Percentiles rank a stretch among this genome's conserved stretches.
These are phyloP conservation scores for Athalia rosae DNA, from an alignment of 2,888 invertebrate genomes.

Conservation along the genomic window DNA sequence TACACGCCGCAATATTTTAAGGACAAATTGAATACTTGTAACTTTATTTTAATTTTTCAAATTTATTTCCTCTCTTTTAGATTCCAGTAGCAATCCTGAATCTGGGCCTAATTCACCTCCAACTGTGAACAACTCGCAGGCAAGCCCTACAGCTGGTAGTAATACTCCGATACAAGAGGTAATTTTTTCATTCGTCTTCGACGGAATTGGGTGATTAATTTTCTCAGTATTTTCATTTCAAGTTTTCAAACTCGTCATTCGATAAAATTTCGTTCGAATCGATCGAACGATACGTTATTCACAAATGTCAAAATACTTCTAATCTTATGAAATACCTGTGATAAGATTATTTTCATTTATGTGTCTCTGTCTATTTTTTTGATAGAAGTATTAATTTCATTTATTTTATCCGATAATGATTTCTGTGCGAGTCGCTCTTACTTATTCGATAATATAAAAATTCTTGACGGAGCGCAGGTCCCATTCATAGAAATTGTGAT, in stretches of 20 bases:
- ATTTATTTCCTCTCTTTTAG: slow-evolving; percentile 65
- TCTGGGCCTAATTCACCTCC: slow-evolving; percentile 87
- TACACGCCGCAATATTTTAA: not conserved
- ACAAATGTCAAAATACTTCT: not conserved
- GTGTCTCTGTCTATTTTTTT: not conserved
- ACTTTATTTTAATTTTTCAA: not conserved
- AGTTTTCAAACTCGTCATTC: not conserved
- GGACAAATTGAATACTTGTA: not conserved
- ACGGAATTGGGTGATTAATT: not conserved
- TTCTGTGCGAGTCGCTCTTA: too few species aligned
- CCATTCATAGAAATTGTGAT: too few species aligned
- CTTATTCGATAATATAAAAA: too few species aligned
- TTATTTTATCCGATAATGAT: slow-evolving; percentile 19
- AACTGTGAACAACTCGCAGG: slow-evolving; percentile 75
- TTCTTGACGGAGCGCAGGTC: too few species aligned
- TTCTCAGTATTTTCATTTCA: not conserved
- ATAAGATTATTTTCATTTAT: slow-evolving; percentile 6
- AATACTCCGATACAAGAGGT: slow-evolving; percentile 85
- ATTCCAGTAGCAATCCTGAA: slow-evolving; percentile 81
- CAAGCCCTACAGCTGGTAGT: slow-evolving; percentile 80
- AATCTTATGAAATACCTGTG: slow-evolving; percentile 18
- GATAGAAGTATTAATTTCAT: not conserved
- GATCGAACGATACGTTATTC: not conserved
- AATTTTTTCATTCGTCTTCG: slow-evolving; percentile 18
- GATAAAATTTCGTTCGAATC: not conserved